A percentile compares a stretch with the other conserved stretches of the same genome.
These are phyloP conservation scores for Podarcis siculus DNA, from an alignment of 2,797 vertebrate genomes.

Conservation along the genomic window DNA sequence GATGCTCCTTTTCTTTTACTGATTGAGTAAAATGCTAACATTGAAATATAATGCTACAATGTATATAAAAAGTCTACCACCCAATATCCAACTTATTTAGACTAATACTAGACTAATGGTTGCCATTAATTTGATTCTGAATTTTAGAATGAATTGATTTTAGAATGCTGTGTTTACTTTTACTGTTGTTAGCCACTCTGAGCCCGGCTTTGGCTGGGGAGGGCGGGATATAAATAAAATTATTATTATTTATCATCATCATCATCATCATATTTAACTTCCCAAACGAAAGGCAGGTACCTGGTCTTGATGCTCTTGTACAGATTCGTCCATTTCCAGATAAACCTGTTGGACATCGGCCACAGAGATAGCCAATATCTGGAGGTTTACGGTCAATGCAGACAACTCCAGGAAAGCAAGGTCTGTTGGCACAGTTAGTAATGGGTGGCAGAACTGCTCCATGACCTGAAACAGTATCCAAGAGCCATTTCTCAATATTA, in stretches of 20 bases:
- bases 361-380: conserved; percentile 77
- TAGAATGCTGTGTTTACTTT: too few relatives aligned
- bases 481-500: not conserved
- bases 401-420: conserved; percentile 82
- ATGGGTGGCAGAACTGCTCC: conserved; percentile 22
- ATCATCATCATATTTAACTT: not conserved
- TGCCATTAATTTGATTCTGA: too few relatives aligned
- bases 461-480: conserved; percentile 16
- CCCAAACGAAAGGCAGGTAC: conserved; percentile 1
- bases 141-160: too few relatives aligned
- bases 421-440: conserved; percentile 77
- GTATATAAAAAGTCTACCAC: not conserved
- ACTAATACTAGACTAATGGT: not conserved
- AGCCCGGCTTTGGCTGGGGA: too few relatives aligned
- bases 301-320: conserved; percentile 47
- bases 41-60: fast-evolving
- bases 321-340: conserved; percentile 51
- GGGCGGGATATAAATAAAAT: too few relatives aligned
- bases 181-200: too few relatives aligned
- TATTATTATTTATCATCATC: too few relatives aligned
- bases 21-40: not conserved
- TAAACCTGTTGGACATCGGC: conserved; percentile 80
- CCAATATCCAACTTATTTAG: not conserved
- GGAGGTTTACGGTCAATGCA: conserved; percentile 81
- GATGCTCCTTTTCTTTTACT: not conserved